Base-by-base conservation (phyloP, 2,113 vertebrate species). In the Desmodus rotundus region DNA sequence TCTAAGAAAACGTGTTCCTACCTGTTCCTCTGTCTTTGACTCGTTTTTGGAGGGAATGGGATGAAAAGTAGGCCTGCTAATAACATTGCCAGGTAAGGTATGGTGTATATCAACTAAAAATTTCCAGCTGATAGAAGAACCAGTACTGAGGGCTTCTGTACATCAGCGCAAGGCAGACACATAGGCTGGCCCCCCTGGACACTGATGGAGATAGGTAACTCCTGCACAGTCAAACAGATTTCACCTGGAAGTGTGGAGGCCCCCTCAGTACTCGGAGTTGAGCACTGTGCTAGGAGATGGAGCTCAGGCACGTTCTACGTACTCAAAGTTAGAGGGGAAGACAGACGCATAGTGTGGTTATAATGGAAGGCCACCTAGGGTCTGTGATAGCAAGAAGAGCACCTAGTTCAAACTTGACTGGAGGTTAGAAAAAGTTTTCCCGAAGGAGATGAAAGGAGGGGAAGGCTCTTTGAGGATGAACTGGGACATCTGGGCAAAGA, bases 1-100 rank as follows among this genome's bases (percentile, higher is more conserved):
- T 96, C 94, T 97, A 97, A 95, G 93, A 97, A 98, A 97, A 97
- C 12, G 52, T 95, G 73, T 96, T 97, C 81, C 72, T 83, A 96
- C 85, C 61, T 86, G 67, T 82, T 94, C 86, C 85, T 95, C 77
- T 97, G 95, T 96, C 95, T 97, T 96, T 54, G 94, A 95, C 94
- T 93, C 73, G 1, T 97, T 97, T 95, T 94, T 97, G 91, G 93
- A 96, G 93, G 73, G 93, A 92, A 91, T 83, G 94, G 74, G 73
- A 84, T 94, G 58, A 87, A 95, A 84, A 94, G 26, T 65, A 96
- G 73, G 67, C n/a, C 61, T 7, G 22, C 47, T 77, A 81, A 12
- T 58, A 26, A 89, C 9, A 38, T 80, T 54, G 33, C 26, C 70
- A 87, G 63, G 38, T 91, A 76, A 68, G n/a, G 17, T 56, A 28